phyloP scores from a whole-genome alignment of 2,113 vertebrate genomes.

The Callionymus lyra region DNA sequence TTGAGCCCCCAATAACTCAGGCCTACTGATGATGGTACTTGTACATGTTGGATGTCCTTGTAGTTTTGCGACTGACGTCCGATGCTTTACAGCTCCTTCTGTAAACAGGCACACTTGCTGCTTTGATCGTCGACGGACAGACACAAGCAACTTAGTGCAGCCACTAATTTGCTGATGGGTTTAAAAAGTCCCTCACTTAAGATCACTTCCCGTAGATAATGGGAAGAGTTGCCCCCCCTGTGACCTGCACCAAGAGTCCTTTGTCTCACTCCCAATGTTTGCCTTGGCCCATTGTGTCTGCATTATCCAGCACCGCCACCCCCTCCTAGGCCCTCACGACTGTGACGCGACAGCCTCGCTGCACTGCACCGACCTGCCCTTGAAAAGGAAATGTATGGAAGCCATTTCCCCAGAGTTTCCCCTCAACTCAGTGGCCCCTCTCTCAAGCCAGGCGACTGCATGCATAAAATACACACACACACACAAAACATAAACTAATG shows the following conservation, averaged over 20 bases:
- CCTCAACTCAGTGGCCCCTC: slow-evolving; percentile 44
- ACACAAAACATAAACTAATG: too few relatives aligned
- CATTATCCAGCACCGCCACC: slow-evolving; percentile 39
- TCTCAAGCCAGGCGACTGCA: not conserved
- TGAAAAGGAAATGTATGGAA: slow-evolving; percentile 65
- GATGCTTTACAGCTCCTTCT: slow-evolving; percentile 25
- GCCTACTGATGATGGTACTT: too few relatives aligned
- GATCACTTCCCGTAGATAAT: slow-evolving; percentile 62
- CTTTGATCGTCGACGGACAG: slow-evolving; percentile 47
- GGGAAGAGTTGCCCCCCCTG: slow-evolving; percentile 58
- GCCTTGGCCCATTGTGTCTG: slow-evolving; percentile 71
- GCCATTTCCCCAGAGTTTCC: slow-evolving; percentile 43
- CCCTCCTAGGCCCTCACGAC: slow-evolving; percentile 15
- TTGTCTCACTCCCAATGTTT: slow-evolving; percentile 84
- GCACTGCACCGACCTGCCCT: slow-evolving; percentile 14
- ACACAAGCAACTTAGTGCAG: slow-evolving; percentile 27
- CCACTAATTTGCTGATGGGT: slow-evolving; percentile 55
- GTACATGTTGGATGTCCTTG: too few relatives aligned
- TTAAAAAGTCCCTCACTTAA: slow-evolving; percentile 51
- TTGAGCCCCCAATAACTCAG: too few relatives aligned
- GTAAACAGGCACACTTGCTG: slow-evolving; percentile 23
- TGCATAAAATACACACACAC: not conserved
- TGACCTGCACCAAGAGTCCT: slow-evolving; percentile 56
- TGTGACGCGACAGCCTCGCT: slow-evolving; percentile 28
- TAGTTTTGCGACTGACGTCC: too few relatives aligned